Base-by-base conservation (phyloP, 1,140 invertebrate species). In the roundworm (Caenorhabditis elegans) region DNA sequence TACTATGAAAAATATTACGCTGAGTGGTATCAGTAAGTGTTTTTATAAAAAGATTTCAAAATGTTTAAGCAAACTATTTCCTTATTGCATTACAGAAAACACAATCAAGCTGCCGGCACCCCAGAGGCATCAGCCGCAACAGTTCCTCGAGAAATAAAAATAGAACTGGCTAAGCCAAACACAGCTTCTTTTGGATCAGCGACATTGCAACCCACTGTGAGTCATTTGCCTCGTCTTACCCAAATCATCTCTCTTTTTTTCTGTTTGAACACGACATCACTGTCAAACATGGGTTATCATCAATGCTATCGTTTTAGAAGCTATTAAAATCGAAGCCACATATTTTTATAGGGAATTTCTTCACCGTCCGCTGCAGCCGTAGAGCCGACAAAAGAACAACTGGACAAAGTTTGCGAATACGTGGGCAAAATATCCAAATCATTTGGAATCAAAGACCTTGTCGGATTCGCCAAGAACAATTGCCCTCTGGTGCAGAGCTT, bases 101-200 rank as follows among this genome's bases (percentile, higher is more conserved):
- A 70, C 34, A 70, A 70, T 70, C 60, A 70, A 70, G 60, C 60
- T 0, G 22, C 28, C 10, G 22, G 39, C 34, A 70, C 60, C 10
- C 60, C 60, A 39, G 31, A 17, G 5, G 34, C 19, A 70, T 31
- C 60, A 39, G 26, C 60, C 5, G 17, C 60, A 22, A 13, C 19
- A 11, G 34, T 43, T 39, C 10, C 60, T 34, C 60, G 60, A 13
- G 60, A 70, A 70, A 70, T 70, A 70, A 70, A 70, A 70, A 70
- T 70, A 70, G 60, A 70, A 70, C 60, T 70, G 60, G 60, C 60
- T 70, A 70, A 70, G 60, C 60, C 60, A 43, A 39, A n/a, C 4
- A 22, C 60, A 8, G 36, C 60, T 70, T 17, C 60, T 17, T 22
- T 39, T n/a, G 60, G 11, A 36, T 19, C 60, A 22, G 26, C 60